Conservation (phyloP, 2,797 vertebrate genomes). For the Ispidina picta region DNA sequence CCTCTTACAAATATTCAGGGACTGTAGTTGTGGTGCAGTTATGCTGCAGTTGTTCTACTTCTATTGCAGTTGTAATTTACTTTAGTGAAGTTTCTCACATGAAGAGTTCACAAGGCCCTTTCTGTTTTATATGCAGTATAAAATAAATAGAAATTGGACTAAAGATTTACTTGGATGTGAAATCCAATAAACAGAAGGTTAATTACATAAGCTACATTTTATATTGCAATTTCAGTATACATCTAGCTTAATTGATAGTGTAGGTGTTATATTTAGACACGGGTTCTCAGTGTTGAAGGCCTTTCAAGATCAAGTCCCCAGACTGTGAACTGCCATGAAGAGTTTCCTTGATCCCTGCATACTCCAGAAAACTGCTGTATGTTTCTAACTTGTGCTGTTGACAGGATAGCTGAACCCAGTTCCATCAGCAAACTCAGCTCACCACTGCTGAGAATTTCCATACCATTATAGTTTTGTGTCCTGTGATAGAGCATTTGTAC, state of each 20-base stretch:
- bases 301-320: background rate
- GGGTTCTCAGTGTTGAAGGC: background rate
- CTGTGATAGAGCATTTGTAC: background rate
- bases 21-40: background rate
- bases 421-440: background rate
- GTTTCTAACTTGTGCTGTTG: background rate
- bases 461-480: background rate
- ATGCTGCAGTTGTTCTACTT: background rate
- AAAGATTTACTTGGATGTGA: background rate
- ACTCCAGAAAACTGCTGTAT: background rate
- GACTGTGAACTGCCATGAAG: background rate
- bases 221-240: background rate
- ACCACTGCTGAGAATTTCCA: background rate
- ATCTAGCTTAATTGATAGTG: background rate
- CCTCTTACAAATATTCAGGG: background rate
- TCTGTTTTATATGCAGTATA: background rate
- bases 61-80: background rate
- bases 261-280: background rate
- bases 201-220: background rate
- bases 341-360: background rate
- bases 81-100: background rate
- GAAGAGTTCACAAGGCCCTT: background rate
- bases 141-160: background rate
- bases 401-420: background rate
- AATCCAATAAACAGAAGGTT: background rate